A percentile compares a stretch with the other conserved stretches of the same genome.
These are phyloP conservation scores for Sarcophilus harrisii DNA, from an alignment of 2,797 vertebrate species.

Conservation along the genomic window DNA sequence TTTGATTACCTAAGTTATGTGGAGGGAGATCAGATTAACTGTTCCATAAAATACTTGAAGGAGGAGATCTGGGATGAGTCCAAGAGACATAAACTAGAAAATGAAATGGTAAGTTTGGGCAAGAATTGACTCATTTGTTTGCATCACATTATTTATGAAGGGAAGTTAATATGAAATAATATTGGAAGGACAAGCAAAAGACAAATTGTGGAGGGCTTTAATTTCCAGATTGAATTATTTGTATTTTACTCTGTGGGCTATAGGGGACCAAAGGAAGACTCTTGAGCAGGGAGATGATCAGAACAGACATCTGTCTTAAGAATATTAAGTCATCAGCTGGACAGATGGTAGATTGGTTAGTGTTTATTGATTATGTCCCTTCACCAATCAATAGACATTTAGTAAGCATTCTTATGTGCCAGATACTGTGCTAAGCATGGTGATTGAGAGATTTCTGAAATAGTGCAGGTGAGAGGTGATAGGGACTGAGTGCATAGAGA, in stretches of 20 bases:
- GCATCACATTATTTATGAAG: neutral
- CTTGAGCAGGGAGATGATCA: neutral
- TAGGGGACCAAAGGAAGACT: neutral
- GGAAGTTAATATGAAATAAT: neutral
- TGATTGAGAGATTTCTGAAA: neutral
- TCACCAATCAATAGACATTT: neutral
- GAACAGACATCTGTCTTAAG: neutral
- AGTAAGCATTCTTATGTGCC: neutral
- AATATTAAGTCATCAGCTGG: neutral
- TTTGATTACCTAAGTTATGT: neutral
- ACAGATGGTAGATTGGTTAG: neutral
- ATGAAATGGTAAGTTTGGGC: neutral
- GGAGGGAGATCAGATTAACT: neutral
- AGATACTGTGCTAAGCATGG: neutral
- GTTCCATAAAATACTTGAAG: neutral
- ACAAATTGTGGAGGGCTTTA: neutral
- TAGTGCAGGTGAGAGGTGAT: neutral
- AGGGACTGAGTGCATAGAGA: neutral
- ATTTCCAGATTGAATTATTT: neutral
- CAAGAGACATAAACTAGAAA: neutral
- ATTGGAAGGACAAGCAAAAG: neutral
- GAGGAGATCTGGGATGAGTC: neutral
- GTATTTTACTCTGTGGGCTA: neutral
- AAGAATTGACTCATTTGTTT: neutral
- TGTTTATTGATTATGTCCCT: neutral